These are phyloP conservation scores for Ceuthmochares aereus DNA, from an alignment of 2,113 vertebrate species.

Conservation along the genomic window DNA sequence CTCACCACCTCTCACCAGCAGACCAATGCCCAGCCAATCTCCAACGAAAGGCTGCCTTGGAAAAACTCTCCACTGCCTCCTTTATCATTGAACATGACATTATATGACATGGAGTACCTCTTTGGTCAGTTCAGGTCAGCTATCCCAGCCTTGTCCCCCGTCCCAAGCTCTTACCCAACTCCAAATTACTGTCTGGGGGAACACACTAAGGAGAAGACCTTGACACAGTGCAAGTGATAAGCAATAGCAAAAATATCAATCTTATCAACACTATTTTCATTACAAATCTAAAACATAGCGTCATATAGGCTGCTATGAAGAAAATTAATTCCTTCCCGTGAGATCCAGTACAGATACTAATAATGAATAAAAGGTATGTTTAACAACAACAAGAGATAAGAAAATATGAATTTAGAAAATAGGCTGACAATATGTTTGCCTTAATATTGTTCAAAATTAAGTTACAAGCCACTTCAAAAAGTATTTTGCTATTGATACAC, in stretches of 20 bases:
- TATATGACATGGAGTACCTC: not conserved
- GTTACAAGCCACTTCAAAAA: not conserved
- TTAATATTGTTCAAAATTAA: not conserved
- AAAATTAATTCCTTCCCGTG: not conserved
- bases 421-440: not conserved
- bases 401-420: not conserved
- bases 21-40: fast-evolving
- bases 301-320: not conserved
- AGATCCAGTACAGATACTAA: not conserved
- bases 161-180: not conserved
- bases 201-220: not conserved
- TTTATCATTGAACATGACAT: not conserved
- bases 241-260: fast-evolving
- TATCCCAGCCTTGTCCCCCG: not conserved
- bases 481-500: not conserved
- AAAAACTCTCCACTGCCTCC: not conserved
- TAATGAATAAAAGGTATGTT: not conserved
- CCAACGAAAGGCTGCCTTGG: not conserved
- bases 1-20: not conserved
- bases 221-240: fast-evolving
- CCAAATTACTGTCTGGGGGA: not conserved
- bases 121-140: not conserved
- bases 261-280: not conserved
- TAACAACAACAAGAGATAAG: not conserved
- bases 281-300: not conserved